Evolutionary conservation across 2,888 invertebrate genomes (phyloP), one percentile per base, ranked within the genome.

Genomic region (Allolobophora icterica): DNA sequence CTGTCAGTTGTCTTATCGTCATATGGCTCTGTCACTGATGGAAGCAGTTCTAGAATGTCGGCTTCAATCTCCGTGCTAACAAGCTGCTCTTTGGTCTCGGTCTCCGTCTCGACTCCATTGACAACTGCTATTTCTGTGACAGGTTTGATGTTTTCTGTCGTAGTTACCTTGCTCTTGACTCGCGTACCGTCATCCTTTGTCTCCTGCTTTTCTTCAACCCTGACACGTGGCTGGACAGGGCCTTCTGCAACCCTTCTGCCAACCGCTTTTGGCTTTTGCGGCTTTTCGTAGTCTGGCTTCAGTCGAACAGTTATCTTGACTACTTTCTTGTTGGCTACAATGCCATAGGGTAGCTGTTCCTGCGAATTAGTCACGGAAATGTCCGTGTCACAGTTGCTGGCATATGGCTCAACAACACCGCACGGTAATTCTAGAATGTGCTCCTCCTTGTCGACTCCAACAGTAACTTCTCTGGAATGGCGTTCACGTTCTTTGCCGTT

Each of bases 341-440:
- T 45, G 30, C 90, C 90, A 38, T 90, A 87, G 5, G 90, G 38
- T 8, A 38, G 83, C 38, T 33, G 17, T 40, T 42, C 38, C 34
- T 83, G 15, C 13, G 90, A 90, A 84, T 83, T 87, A 15, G 83
- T 84, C 38, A 90, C 90, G 30, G 90, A 84, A 19, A 90, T 90
- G 35, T 90, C 42, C 17, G 90, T 90, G 87, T 90, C 90, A 33
- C 90, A 90, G 84, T 90, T 90, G 90, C 90, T 40, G 34, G 90
- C 90, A 35, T 90, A 84, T 11, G 90, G 90, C 45, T 84, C 90
- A 34, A 90, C 83, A 11, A 90, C 90, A 21, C 90, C 90, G 24
- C 83, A 83, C 30, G 90, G 90, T 19, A 90, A 83, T 35, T 84
- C 84, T 13, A 90, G 83, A 6, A 84, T 84, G 45, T 90, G 83